Evolutionary conservation across 2,797 vertebrate genomes (phyloP).

Genomic region (Muscicapa comitata): DNA sequence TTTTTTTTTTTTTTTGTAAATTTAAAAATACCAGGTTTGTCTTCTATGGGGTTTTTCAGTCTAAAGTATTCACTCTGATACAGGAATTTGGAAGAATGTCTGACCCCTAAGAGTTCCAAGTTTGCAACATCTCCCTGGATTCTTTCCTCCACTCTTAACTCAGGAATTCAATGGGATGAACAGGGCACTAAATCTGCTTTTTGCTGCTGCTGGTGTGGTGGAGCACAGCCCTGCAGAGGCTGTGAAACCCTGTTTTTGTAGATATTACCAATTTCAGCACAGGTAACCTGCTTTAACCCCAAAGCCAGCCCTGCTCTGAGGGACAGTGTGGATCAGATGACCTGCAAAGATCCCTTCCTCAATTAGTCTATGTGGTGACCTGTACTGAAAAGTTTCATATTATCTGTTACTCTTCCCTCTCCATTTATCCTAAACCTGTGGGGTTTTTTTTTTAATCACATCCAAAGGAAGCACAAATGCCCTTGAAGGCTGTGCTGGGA

Average conservation of each 20-base stretch:
- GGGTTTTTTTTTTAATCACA: background rate
- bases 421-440: background rate
- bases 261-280: background rate
- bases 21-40: rapidly evolving
- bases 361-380: background rate
- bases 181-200: background rate
- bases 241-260: background rate
- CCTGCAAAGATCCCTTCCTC: background rate
- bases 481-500: background rate
- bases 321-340: background rate
- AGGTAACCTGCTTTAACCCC: background rate
- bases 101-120: background rate
- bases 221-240: background rate
- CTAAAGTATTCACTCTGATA: background rate
- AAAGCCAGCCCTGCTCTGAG: background rate
- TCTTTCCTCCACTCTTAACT: background rate
- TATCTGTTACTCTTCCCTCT: background rate
- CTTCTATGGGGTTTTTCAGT: background rate
- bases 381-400: background rate
- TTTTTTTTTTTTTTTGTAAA: background rate
- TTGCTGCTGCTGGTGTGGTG: background rate
- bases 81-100: background rate
- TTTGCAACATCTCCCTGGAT: background rate
- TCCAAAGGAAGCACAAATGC: background rate
- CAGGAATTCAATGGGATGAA: background rate